Base-by-base conservation (phyloP, 1,140 invertebrate species). In the Drosophila willistoni region DNA sequence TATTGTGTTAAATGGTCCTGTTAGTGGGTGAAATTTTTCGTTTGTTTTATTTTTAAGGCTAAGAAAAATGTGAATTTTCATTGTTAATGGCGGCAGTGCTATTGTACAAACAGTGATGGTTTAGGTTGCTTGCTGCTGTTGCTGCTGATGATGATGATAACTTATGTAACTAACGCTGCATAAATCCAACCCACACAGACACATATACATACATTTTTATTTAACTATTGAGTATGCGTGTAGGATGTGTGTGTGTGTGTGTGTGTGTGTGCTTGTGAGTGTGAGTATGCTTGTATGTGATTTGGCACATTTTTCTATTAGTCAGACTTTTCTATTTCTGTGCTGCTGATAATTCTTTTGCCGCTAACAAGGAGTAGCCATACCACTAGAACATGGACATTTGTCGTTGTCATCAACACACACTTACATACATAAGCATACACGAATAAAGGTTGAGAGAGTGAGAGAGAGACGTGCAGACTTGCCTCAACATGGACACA, bases 151-250 rank as follows among this genome's bases (percentile, higher is more conserved):
- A 83, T 89, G 84, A 65, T 75, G 84, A 84, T 87, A 82, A 79
- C 84, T 87, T 87, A 87, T 87, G 84, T 87, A 87, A 87, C 84
- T 89, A 89, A 77, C 81, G 84, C 84, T 87, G 84, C 84, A 87
- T 87, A 89, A 87, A 89, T 84, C 84, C 22, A 60, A 62, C 55
- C 66, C 59, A 55, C 62, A 42, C 61, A 41, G 42, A 67, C 29
- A 63, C 47, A 44, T 67, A 51, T 39, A 62, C 41, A 70, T 36
- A 51, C 42, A 70, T 68, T 64, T 68, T 65, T 73, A 63, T 65
- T 82, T 77, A 73, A 77, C 77, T 66, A 77, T 79, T 86, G 63
- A 74, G 87, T 25, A 42, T 47, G 22, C 55, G n/a, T 65, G 41
- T 57, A 17, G 22, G 29, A 29, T 6, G 25, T 57, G 63, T 72